Evolutionary conservation across 2,797 vertebrate genomes (phyloP).

Genomic region (Pseudocheirus occidentalis): DNA sequence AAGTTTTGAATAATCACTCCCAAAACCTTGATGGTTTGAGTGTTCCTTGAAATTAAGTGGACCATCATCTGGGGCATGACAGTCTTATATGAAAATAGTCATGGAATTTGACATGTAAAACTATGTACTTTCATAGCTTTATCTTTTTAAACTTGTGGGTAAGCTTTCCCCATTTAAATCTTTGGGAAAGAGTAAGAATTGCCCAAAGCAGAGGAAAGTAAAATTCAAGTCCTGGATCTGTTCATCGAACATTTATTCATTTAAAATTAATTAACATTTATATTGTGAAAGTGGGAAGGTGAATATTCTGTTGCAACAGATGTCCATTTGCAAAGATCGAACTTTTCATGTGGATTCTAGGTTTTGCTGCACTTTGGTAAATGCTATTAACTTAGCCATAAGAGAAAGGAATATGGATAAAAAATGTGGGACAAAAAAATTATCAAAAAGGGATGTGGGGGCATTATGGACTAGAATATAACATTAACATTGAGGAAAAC

Average conservation of each 20-base stretch:
- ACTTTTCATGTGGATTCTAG: background rate
- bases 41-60: conserved; percentile 25
- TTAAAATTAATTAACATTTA: conserved; percentile 14
- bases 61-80: background rate
- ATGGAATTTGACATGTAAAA: background rate
- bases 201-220: background rate
- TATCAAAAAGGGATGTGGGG: background rate
- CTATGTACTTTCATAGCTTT: background rate
- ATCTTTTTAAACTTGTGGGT: background rate
- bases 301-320: background rate
- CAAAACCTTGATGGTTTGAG: background rate
- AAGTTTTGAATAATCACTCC: background rate
- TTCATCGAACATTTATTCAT: background rate
- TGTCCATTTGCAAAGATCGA: background rate
- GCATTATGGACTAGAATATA: background rate
- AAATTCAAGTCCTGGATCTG: background rate
- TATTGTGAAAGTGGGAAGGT: background rate
- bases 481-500: background rate
- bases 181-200: background rate
- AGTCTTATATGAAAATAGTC: background rate
- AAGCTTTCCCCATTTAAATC: background rate
- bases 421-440: background rate
- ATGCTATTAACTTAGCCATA: background rate
- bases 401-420: background rate
- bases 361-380: background rate